Evolutionary conservation across 2,888 invertebrate species (phyloP).

Genomic region (Amphipyra tragopoginis): DNA sequence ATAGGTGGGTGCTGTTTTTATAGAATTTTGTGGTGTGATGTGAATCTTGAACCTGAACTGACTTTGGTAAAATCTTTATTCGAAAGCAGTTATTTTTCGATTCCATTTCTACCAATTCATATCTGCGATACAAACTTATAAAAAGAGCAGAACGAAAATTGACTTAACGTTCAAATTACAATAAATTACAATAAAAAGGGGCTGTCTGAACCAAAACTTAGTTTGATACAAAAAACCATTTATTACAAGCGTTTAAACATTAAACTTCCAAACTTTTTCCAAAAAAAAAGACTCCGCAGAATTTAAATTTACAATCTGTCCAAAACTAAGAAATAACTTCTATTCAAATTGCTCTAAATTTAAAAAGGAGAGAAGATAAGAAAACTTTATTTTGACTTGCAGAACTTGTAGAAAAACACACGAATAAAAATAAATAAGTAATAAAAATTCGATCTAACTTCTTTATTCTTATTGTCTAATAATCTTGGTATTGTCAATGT

Average conservation of each 20-base stretch:
- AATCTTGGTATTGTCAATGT: conserved; percentile 35
- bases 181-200: conserved; percentile 12
- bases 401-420: too few species aligned
- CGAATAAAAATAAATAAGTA: too few species aligned
- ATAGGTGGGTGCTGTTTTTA: too few species aligned
- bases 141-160: too few species aligned
- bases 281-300: conserved; percentile 9
- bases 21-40: too few species aligned
- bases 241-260: conserved; percentile 20
- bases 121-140: too few species aligned
- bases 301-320: conserved; percentile 22
- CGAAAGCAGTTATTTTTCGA: too few species aligned
- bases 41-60: too few species aligned
- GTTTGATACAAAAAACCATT: conserved; percentile 25
- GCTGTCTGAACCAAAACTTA: conserved; percentile 21
- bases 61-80: too few species aligned
- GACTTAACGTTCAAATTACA: conserved; percentile 6
- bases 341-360: conserved; percentile 32
- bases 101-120: too few species aligned
- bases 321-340: conserved; percentile 20
- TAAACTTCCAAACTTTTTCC: conserved; percentile 24
- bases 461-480: conserved; percentile 33
- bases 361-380: background rate
- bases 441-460: conserved; percentile 8
- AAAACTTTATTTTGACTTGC: too few species aligned